Base-by-base conservation (phyloP, 2,797 vertebrate species). In the Siniperca scherzeri region DNA sequence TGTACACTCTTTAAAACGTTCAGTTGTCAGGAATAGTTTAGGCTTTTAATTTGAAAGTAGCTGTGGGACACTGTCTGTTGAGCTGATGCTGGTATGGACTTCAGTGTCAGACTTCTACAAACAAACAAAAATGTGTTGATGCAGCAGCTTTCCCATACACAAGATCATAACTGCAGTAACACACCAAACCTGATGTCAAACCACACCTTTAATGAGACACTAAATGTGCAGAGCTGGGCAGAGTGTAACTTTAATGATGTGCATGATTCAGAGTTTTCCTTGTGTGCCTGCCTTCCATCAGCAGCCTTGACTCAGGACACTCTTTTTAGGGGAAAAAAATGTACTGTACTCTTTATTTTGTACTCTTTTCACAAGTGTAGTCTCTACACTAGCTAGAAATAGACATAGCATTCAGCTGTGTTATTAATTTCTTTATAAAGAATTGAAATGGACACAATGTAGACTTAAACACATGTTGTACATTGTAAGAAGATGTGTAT, bases 141-240 rank as follows among this genome's bases (percentile, higher is more conserved):
- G 66, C 74, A 71, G 89, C 88, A 87, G 65, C 60, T 91, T 90
- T 80, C 71, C 70, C 46, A 44, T 21, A 61, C 44, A 77, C 33
- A 40, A 22, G 48, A 82, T 80, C 81, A 68, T 48, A 60, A 70
- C 78, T 59, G 84, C 79, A 78, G 81, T 61, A 87, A 82, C 76
- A 80, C 52, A 70, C 81, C 64, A 66, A 76, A 76, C 73, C 72
- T 59, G 30, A 76, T 72, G 89, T 92, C 87, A 88, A 83, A 88
- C 80, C 75, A 56, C 78, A 80, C 62, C 77, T 83, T 86, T 92
- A 91, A 90, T 89, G 91, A 92, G 87, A 85, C 70, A 48, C 79
- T 88, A 74, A 89, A 90, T 89, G 89, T 91, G 87, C 89, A 53
- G 83, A 90, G 89, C 77, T 67, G 80, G 79, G 83, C 81, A 73